phyloP scores from a whole-genome alignment of 2,797 vertebrate genomes.

The Sarcophilus harrisii region DNA sequence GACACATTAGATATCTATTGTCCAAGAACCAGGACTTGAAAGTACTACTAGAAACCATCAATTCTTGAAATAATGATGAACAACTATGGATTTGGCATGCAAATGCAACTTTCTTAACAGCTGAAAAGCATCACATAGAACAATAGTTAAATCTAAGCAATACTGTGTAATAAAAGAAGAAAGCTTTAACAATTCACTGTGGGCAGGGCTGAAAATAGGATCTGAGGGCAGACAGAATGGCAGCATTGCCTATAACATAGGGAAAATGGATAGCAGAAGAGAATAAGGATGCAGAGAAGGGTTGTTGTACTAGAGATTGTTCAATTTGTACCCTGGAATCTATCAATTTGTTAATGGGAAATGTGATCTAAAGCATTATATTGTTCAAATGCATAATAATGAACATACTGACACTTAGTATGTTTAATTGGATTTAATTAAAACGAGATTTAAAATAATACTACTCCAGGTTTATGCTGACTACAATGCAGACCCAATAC shows the following conservation, averaged over 20 bases:
- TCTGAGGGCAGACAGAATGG: background rate
- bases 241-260: background rate
- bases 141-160: background rate
- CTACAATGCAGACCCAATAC: background rate
- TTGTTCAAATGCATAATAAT: background rate
- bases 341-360: background rate
- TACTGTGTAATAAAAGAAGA: background rate
- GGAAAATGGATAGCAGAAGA: background rate
- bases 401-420: background rate
- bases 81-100: background rate
- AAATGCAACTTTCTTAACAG: background rate
- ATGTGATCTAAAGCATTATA: background rate
- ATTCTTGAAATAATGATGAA: background rate
- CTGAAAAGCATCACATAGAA: background rate
- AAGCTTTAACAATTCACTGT: background rate
- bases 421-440: background rate
- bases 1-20: background rate
- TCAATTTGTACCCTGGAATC: background rate
- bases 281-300: background rate
- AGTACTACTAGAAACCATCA: background rate
- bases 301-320: background rate
- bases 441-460: constrained; percentile 7
- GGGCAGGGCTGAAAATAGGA: background rate
- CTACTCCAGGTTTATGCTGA: background rate
- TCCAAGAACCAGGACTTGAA: background rate